These are phyloP conservation scores for Copidosoma aretas DNA, from an alignment of 2,888 invertebrate genomes.

Conservation along the genomic window DNA sequence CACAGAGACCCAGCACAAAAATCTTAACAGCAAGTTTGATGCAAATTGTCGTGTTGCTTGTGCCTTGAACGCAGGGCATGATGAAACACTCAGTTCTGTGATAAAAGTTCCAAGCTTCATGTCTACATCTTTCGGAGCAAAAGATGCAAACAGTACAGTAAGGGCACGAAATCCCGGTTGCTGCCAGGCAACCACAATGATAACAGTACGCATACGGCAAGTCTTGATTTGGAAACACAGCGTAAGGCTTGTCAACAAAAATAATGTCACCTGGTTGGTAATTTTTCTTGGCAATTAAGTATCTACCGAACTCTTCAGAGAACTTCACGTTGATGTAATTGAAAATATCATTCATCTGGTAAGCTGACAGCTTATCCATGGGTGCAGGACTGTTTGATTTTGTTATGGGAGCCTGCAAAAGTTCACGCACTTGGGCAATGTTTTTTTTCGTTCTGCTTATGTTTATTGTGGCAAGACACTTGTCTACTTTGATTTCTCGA, in stretches of 20 bases:
- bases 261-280: constrained; percentile 57
- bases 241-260: constrained; percentile 54
- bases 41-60: background rate
- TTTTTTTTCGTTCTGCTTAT: too few relatives aligned
- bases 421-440: too few relatives aligned
- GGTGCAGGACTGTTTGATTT: too few relatives aligned
- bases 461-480: too few relatives aligned
- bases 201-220: constrained; percentile 51
- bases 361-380: too few relatives aligned
- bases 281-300: constrained; percentile 67
- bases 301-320: constrained; percentile 70
- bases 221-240: constrained; percentile 66
- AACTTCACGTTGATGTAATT: constrained; percentile 56
- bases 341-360: too few relatives aligned
- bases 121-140: background rate
- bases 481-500: too few relatives aligned
- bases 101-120: background rate
- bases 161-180: background rate
- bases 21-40: background rate
- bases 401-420: too few relatives aligned
- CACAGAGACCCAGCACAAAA: background rate
- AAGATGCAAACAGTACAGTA: background rate
- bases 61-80: background rate
- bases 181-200: background rate
- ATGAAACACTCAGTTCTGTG: background rate